phyloP scores from a whole-genome alignment of 2,888 invertebrate genomes.

The Hirtodrosophila histrioides region DNA sequence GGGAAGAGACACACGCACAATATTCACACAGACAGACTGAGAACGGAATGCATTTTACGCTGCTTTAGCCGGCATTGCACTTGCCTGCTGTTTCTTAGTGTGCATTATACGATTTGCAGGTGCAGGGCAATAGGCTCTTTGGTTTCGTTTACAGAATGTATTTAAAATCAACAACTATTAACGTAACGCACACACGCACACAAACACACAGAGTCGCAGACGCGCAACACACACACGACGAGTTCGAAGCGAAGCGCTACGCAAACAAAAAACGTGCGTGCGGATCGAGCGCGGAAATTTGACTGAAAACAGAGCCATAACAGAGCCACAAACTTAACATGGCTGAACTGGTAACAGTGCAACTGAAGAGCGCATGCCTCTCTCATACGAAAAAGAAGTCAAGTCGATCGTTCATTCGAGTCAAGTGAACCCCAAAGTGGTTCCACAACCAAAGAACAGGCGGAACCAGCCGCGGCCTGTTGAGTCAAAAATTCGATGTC shows the following conservation, averaged over 20 bases:
- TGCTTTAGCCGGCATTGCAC: constrained; percentile 58
- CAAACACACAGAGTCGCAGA: constrained; percentile 23
- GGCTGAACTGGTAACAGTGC: too few relatives aligned
- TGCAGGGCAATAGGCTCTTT: constrained; percentile 48
- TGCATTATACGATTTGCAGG: constrained; percentile 53
- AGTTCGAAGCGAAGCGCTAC: constrained; percentile 42
- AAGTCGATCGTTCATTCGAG: too few relatives aligned
- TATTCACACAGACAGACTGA: constrained; percentile 19
- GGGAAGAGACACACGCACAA: constrained; percentile 26
- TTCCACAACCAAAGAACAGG: too few relatives aligned
- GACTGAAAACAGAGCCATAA: constrained; percentile 19
- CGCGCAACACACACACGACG: constrained; percentile 47
- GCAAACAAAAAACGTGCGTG: constrained; percentile 24
- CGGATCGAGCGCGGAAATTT: constrained; percentile 44
- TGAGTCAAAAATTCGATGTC: too few relatives aligned
- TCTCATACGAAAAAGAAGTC: too few relatives aligned
- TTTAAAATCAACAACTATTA: constrained; percentile 54
- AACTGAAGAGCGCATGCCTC: too few relatives aligned
- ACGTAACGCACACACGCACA: constrained; percentile 29
- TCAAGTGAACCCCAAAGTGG: too few relatives aligned
- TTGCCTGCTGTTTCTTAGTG: constrained; percentile 50
- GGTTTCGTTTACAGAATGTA: constrained; percentile 49
- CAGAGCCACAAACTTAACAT: too few relatives aligned
- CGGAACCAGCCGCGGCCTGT: too few relatives aligned
- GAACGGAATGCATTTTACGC: constrained; percentile 50